These are phyloP conservation scores for Hirtodrosophila cameraria DNA, from an alignment of 2,888 invertebrate species.

Conservation along the genomic window DNA sequence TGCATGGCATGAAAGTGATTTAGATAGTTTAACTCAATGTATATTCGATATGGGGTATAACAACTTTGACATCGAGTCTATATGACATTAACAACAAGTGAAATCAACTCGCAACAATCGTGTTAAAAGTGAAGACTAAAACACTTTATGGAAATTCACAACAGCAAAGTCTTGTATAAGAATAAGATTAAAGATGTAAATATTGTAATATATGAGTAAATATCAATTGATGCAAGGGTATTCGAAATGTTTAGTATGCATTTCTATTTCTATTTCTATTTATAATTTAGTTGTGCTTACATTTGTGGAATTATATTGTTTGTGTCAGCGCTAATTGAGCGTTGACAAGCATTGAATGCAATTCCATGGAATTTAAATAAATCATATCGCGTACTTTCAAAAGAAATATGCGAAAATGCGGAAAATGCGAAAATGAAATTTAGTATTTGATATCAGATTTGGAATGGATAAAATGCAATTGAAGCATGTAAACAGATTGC, in stretches of 20 bases:
- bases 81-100: too few species aligned
- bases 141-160: too few species aligned
- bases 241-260: neutral
- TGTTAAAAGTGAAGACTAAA: too few species aligned
- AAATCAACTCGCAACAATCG: too few species aligned
- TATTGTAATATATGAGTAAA: too few species aligned
- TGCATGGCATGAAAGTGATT: constrained; percentile 22
- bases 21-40: constrained; percentile 7
- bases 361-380: constrained; percentile 14
- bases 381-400: constrained; percentile 33
- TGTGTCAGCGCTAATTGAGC: constrained; percentile 44
- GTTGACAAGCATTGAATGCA: constrained; percentile 42
- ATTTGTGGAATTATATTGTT: constrained; percentile 24
- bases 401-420: too few species aligned
- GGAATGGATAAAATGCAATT: constrained; percentile 7
- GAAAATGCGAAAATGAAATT: constrained; percentile 35
- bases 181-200: too few species aligned
- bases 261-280: neutral
- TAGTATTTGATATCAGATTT: constrained; percentile 8
- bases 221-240: neutral
- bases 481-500: constrained; percentile 30
- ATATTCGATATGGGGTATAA: neutral
- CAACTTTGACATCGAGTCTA: too few species aligned
- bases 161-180: too few species aligned
- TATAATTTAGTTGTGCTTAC: neutral